Base-by-base conservation (phyloP, 2,888 invertebrate species). In the Ametastegia equiseti region DNA sequence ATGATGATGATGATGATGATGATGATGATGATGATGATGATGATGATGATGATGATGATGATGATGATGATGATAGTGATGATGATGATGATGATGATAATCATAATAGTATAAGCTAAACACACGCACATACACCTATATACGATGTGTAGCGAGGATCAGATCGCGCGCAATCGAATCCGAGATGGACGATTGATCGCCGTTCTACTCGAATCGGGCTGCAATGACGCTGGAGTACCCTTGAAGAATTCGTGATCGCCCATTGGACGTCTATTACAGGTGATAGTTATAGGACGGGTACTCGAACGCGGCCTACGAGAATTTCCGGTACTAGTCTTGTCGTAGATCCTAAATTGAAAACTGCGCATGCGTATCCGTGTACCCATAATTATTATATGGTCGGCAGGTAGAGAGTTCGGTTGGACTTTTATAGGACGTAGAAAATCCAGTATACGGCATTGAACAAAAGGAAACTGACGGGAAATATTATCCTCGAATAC, bases 361-460 rank as follows among this genome's bases (percentile, higher is more conserved):
- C n/a, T n/a, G n/a, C n/a, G 50, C 19, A 47, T n/a, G n/a, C n/a
- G 5, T 65, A 65, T 15, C 30, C 19, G 33, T 30, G 33, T 65
- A 36, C 11, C 13, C 36, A 33, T 65, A 11, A 2, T 19, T 63
- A 63, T 63, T 23, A 15, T 63, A 30, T 33, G 9, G n/a, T n/a
- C n/a, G n/a, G n/a, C 60, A 27, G 13, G 6, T 54, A 9, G 50
- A 50, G 19, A 54, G 0, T 54, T 54, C n/a, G n/a, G n/a, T n/a
- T 23, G 1, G 30, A 15, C 15, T 60, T 23, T 89, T 86, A 91
- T 75, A 96, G 93, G 88, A 97, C 95, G 91, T 98, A 98, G 92
- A 98, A 98, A 87, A 96, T 95, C 98, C 98, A 99, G 92, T 99
- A 99, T 86, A 97, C 95, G 57, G 97, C 95, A 92, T 99, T 99